A percentile compares a stretch with the other conserved stretches of the same genome.
Evolutionary conservation across 2,888 invertebrate genomes (phyloP).

Genomic region (Cataglyphis altisquamis): DNA sequence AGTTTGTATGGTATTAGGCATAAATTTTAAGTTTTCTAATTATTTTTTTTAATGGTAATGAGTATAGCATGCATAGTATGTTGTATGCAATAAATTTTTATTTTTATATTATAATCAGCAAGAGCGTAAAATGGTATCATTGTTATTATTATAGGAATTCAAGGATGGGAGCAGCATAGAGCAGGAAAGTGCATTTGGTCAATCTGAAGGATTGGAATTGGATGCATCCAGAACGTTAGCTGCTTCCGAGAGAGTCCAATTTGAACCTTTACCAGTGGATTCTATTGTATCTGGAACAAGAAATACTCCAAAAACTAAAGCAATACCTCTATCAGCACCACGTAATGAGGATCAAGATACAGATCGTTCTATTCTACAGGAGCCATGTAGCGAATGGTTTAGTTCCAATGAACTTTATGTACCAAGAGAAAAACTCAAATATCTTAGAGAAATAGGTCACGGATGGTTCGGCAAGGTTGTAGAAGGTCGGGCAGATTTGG

Average conservation of each 20-base stretch:
- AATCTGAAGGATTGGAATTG: slow-evolving; percentile 81
- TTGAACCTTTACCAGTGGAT: slow-evolving; percentile 82
- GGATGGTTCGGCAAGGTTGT: slow-evolving; percentile 97
- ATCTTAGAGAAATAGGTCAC: slow-evolving; percentile 93
- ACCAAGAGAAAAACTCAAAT: slow-evolving; percentile 92
- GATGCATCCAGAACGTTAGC: slow-evolving; percentile 79
- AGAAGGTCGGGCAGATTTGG: slow-evolving; percentile 90
- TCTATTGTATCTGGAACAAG: slow-evolving; percentile 76
- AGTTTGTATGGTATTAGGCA: slow-evolving; percentile 3
- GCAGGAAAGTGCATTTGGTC: slow-evolving; percentile 78
- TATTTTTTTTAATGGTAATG: background rate
- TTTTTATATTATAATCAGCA: background rate
- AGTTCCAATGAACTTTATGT: slow-evolving; percentile 84
- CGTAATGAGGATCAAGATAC: slow-evolving; percentile 76
- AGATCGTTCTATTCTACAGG: slow-evolving; percentile 71
- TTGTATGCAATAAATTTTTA: slow-evolving; percentile 7
- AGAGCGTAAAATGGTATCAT: slow-evolving; percentile 1
- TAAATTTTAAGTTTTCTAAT: background rate
- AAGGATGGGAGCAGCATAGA: slow-evolving; percentile 81
- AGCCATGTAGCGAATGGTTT: slow-evolving; percentile 82
- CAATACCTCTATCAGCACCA: slow-evolving; percentile 78
- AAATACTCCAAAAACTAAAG: slow-evolving; percentile 79
- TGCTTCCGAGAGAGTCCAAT: slow-evolving; percentile 80
- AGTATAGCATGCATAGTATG: slow-evolving; percentile 28
- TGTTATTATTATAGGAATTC: slow-evolving; percentile 82